Evolutionary conservation across 2,113 vertebrate species (phyloP), one percentile per base, ranked within the genome.

Genomic region (Eurypyga helias): DNA sequence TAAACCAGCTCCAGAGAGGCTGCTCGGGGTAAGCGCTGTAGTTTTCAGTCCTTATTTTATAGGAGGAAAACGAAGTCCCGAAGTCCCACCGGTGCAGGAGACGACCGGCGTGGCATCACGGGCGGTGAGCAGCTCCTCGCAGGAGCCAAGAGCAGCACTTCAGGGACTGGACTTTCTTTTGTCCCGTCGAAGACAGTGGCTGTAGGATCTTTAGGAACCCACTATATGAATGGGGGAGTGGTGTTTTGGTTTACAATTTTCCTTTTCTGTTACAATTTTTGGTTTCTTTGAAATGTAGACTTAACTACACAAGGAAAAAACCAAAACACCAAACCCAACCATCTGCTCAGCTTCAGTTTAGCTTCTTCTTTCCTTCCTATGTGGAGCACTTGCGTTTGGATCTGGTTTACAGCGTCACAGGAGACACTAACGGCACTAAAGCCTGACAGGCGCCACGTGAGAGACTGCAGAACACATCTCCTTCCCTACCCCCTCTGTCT

Each of bases 91-190:
- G 9, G 8, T 4, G 61, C 43, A 28, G 29, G 66, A 61, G n/a
- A 43, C 29, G 21, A 23, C 60, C 41, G 41, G 41, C 12, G 41
- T 41, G 41, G 41, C 41, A 41, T 41, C 41, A 41, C 41, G 41
- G 41, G 41, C 41, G 41, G 41, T 41, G 41, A 41, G 41, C 6
- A 9, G 33, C 18, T 54, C 76, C 46, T 51, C 33, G 0, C 8
- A 1, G 0, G n/a, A 17, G 26, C 2, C 0, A 36, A 28, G 7
- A 51, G 33, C 71, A 36, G 38, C 48, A 1, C 17, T 36, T 28
- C 69, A 19, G 72, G 41, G 21, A 15, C 34, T 11, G 1, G 2
- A 2, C 18, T 25, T 13, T 4, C 52, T 20, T 18, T 3, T 13
- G 11, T 13, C 38, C 82, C 25, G 13, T 14, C 25, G 33, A 34